Percentiles rank a stretch among this genome's conserved stretches.
phyloP scores from a whole-genome alignment of 53 echinoderm and acorn worm species.

The Crossaster papposus region DNA sequence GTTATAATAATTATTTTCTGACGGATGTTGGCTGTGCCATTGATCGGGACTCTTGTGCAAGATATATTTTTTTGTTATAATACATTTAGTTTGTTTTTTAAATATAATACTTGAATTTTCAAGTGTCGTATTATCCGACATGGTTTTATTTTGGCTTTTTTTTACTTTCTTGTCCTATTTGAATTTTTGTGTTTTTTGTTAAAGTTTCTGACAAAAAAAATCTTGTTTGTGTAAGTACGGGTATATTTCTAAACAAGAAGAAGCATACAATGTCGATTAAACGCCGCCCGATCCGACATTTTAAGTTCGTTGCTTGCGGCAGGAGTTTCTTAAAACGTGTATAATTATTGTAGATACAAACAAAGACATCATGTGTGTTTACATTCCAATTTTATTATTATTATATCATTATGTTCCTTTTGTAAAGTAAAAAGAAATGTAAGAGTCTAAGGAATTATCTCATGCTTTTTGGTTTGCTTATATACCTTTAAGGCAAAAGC shows the following conservation, averaged over 20 bases:
- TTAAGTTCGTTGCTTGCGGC: background rate
- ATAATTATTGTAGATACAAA: slow-evolving; percentile 10
- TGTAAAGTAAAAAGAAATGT: background rate
- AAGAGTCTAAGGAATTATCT: background rate
- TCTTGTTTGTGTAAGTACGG: slow-evolving; percentile 59
- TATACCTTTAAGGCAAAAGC: background rate
- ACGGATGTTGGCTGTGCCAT: slow-evolving; percentile 28
- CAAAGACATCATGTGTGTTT: background rate
- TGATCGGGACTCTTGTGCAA: slow-evolving; percentile 6
- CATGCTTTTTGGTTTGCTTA: background rate
- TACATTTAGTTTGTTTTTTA: background rate
- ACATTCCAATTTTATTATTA: slow-evolving; percentile 2
- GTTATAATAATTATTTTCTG: slow-evolving; percentile 13
- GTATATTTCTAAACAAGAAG: slow-evolving; percentile 38
- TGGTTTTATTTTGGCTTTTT: background rate
- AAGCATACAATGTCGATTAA: background rate
- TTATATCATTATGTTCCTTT: slow-evolving; percentile 6
- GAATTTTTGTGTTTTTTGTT: background rate
- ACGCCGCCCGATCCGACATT: background rate
- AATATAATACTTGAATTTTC: background rate
- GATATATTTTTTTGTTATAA: no score
- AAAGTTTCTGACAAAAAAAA: background rate
- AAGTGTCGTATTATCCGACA: background rate
- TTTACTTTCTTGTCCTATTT: background rate
- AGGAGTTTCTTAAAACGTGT: background rate